Evolutionary conservation across 2,113 vertebrate genomes (phyloP).

Genomic region (Python bivittatus): DNA sequence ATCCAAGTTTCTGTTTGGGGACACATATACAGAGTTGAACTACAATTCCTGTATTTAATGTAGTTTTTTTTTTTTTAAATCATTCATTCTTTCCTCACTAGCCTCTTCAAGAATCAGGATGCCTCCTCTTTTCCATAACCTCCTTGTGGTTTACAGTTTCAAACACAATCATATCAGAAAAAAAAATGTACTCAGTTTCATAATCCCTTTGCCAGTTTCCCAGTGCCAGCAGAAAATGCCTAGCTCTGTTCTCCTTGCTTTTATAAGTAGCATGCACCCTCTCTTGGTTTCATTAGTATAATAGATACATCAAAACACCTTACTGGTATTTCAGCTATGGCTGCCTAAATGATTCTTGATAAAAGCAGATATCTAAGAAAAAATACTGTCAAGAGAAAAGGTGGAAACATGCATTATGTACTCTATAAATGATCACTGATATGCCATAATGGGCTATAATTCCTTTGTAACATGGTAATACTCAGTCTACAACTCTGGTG

Average conservation of each 20-base stretch:
- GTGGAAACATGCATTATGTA: background rate
- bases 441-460: background rate
- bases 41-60: background rate
- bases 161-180: background rate
- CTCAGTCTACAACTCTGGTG: background rate
- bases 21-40: background rate
- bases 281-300: background rate
- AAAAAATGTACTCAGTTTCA: background rate
- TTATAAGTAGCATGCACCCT: background rate
- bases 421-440: background rate
- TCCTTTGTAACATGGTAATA: background rate
- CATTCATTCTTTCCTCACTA: background rate
- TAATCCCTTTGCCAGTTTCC: background rate
- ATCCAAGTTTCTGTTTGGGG: background rate
- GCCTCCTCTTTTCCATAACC: background rate
- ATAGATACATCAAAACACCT: background rate
- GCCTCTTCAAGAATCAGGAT: background rate
- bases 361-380: background rate
- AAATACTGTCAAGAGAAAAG: background rate
- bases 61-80: background rate
- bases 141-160: background rate
- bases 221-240: background rate
- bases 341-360: background rate
- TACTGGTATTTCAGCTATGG: background rate
- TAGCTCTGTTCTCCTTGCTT: background rate